A percentile compares a stretch with the other conserved stretches of the same genome.
These are phyloP conservation scores for Pterocles gutturalis DNA, from an alignment of 2,113 vertebrate genomes.

Conservation along the genomic window DNA sequence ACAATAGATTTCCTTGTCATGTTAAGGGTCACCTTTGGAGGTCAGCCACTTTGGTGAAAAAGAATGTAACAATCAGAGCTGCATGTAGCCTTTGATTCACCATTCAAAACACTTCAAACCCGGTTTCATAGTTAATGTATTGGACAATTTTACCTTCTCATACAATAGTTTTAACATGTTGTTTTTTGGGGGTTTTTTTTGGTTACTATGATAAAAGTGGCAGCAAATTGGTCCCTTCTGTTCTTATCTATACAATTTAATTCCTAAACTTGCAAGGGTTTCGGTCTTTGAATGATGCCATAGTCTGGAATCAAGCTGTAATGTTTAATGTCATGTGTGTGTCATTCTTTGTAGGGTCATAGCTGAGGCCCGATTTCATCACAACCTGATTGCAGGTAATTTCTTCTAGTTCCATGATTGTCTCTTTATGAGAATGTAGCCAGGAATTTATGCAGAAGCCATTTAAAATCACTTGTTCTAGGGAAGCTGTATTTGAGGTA, in stretches of 20 bases:
- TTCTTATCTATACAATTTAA: neutral
- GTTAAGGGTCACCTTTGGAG: neutral
- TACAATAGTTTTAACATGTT: fast-evolving
- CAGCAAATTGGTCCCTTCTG: neutral
- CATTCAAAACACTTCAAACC: neutral
- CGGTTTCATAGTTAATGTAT: neutral
- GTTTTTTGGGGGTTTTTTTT: too few relatives aligned
- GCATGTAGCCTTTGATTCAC: neutral
- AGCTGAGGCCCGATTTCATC: neutral
- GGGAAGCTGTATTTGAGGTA: neutral
- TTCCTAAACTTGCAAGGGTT: neutral
- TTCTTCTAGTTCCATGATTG: neutral
- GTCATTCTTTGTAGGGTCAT: neutral
- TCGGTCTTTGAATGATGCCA: neutral
- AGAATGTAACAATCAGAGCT: neutral
- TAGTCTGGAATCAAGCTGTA: neutral
- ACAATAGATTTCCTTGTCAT: neutral
- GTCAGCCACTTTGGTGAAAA: neutral
- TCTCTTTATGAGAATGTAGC: neutral
- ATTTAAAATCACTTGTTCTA: neutral
- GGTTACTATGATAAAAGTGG: neutral
- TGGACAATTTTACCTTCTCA: neutral
- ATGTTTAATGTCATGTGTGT: fast-evolving
- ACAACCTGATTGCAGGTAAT: neutral
- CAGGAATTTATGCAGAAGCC: neutral